Conservation (phyloP, 2,888 invertebrate genomes). For the Trichacis sp. region DNA sequence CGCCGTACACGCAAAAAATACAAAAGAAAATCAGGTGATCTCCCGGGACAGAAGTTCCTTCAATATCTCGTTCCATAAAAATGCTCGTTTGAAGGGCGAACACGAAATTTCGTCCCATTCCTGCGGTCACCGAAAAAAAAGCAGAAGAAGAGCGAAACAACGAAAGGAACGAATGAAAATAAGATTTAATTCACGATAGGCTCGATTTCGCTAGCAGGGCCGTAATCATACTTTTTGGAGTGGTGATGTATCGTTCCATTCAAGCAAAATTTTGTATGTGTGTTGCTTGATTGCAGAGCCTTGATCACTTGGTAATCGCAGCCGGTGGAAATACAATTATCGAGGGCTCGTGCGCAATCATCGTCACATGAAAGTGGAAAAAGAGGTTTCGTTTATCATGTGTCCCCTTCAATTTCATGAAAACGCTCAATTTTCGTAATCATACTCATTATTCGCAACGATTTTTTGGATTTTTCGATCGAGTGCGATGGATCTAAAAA, state of each 20-base stretch:
- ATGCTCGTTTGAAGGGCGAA: no score
- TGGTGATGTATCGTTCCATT: conserved; percentile 17
- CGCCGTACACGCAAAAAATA: no score
- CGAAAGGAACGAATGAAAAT: conserved; percentile 10
- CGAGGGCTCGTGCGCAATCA: conserved; percentile 15
- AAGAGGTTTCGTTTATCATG: neutral
- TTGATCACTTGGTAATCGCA: conserved; percentile 11
- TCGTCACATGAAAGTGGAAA: conserved; percentile 20
- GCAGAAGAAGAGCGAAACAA: conserved; percentile 1
- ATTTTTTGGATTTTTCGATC: no score
- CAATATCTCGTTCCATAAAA: no score
- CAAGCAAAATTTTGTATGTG: conserved; percentile 8
- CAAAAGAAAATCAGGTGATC: no score
- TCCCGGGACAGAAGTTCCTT: no score
- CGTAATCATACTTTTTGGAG: conserved; percentile 17
- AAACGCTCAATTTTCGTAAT: no score
- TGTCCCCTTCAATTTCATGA: neutral
- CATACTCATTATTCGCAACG: no score
- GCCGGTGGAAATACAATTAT: conserved; percentile 13
- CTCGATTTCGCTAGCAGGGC: conserved; percentile 16
- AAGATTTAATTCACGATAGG: conserved; percentile 20
- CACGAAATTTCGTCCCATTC: conserved; percentile 4
- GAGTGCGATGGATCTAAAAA: no score
- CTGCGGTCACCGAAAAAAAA: neutral
- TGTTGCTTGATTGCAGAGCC: conserved; percentile 14